Conservation (phyloP, 2,888 invertebrate genomes). For the Leptopilina myrica region DNA sequence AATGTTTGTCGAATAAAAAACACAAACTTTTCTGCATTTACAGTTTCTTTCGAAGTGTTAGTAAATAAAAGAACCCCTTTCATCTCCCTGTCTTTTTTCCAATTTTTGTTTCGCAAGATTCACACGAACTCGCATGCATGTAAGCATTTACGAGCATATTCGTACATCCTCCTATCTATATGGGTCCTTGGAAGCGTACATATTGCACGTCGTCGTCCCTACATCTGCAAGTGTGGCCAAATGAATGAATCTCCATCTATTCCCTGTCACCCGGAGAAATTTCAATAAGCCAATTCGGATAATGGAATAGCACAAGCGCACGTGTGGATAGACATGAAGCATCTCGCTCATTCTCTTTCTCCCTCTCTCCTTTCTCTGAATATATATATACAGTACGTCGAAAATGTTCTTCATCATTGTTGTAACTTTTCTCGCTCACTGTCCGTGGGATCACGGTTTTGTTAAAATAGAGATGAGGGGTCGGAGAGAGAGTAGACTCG, state of each 20-base stretch:
- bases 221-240: slow-evolving; percentile 70
- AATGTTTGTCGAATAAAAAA: no score
- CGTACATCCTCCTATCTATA: slow-evolving; percentile 42
- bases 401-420: slow-evolving; percentile 32
- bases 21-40: no score
- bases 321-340: slow-evolving; percentile 51
- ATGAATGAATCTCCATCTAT: slow-evolving; percentile 74
- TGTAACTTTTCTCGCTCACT: slow-evolving; percentile 18
- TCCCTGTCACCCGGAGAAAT: slow-evolving; percentile 72
- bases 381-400: slow-evolving; percentile 12
- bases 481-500: neutral
- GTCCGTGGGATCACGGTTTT: slow-evolving; percentile 21
- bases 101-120: no score
- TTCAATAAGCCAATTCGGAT: slow-evolving; percentile 76
- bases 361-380: no score
- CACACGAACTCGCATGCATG: no score
- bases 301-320: slow-evolving; percentile 73
- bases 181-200: slow-evolving; percentile 54
- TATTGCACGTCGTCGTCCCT: slow-evolving; percentile 52
- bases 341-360: slow-evolving; percentile 43
- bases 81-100: no score
- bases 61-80: no score
- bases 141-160: slow-evolving; percentile 10
- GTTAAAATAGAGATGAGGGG: slow-evolving; percentile 15
- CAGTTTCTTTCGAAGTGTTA: no score